phyloP scores from a whole-genome alignment of 2,797 vertebrate species.

The Microtus californicus region DNA sequence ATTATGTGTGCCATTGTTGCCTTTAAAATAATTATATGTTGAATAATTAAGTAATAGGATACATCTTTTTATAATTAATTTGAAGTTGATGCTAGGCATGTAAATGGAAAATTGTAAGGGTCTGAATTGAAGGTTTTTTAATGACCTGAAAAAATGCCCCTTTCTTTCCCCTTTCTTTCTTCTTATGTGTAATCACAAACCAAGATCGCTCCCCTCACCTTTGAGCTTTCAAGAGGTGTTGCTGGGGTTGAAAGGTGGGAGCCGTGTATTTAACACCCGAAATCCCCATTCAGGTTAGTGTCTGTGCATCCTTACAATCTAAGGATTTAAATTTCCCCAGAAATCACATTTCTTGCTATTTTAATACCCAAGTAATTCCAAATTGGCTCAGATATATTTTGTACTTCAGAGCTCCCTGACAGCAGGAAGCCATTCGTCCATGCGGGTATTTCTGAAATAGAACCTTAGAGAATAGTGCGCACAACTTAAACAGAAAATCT shows the following conservation, averaged over 20 bases:
- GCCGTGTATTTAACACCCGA: background rate
- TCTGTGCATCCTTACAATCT: background rate
- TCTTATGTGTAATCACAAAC: background rate
- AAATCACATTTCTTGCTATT: background rate
- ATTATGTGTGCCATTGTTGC: conserved; percentile 4
- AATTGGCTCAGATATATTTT: background rate
- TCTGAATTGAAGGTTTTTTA: conserved; percentile 27
- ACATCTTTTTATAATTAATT: conserved; percentile 52
- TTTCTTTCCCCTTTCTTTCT: background rate
- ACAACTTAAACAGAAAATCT: conserved; percentile 9
- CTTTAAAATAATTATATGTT: conserved; percentile 49
- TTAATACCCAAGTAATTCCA: background rate
- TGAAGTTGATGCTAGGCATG: conserved; percentile 12
- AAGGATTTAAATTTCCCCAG: conserved; percentile 7
- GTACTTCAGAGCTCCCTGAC: background rate
- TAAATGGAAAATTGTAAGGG: background rate
- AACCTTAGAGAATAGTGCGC: background rate
- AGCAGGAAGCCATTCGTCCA: conserved; percentile 18
- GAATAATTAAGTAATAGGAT: conserved; percentile 25
- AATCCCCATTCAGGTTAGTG: background rate
- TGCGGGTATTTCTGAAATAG: conserved; percentile 48
- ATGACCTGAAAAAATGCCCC: conserved; percentile 32
- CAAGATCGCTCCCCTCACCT: background rate
- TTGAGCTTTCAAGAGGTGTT: conserved; percentile 28
- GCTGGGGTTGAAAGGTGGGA: background rate